Percentiles rank a stretch among this genome's conserved stretches.
phyloP scores from a whole-genome alignment of 1,140 invertebrate species.

The Patella vulgata region DNA sequence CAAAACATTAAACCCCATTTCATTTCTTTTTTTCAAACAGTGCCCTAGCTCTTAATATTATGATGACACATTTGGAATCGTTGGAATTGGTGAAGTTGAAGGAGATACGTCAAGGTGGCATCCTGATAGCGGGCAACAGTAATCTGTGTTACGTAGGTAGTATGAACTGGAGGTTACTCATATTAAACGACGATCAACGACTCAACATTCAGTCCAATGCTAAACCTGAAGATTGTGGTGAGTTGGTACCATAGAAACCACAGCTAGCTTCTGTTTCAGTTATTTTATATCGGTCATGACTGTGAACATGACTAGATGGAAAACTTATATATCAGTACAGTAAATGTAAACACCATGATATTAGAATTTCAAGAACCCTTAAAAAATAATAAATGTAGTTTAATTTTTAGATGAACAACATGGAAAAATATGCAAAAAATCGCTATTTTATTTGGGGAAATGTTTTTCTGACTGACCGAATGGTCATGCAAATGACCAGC shows the following conservation, averaged over 20 bases:
- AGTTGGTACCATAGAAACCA: slow-evolving; percentile 68
- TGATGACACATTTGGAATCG: slow-evolving; percentile 73
- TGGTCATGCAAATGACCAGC: no score
- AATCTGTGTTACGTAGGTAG: slow-evolving; percentile 88
- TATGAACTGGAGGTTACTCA: slow-evolving; percentile 86
- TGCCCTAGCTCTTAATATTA: slow-evolving; percentile 38
- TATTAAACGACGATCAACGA: slow-evolving; percentile 65
- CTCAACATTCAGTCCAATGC: slow-evolving; percentile 78
- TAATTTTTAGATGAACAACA: no score
- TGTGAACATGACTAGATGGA: no score
- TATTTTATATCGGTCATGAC: no score
- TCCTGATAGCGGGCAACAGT: slow-evolving; percentile 89
- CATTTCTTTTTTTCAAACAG: neutral
- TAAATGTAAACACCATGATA: no score
- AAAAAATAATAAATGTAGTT: no score
- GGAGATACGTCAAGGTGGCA: slow-evolving; percentile 85
- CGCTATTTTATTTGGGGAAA: no score
- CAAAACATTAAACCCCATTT: no score
- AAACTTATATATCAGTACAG: no score
- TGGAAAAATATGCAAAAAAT: no score
- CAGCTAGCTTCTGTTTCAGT: neutral
- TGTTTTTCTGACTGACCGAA: no score
- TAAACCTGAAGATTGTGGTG: slow-evolving; percentile 79
- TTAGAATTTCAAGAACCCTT: no score
- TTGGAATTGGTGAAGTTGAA: slow-evolving; percentile 80